phyloP scores from a whole-genome alignment of 1,140 invertebrate genomes.

The Sitophilus oryzae region DNA sequence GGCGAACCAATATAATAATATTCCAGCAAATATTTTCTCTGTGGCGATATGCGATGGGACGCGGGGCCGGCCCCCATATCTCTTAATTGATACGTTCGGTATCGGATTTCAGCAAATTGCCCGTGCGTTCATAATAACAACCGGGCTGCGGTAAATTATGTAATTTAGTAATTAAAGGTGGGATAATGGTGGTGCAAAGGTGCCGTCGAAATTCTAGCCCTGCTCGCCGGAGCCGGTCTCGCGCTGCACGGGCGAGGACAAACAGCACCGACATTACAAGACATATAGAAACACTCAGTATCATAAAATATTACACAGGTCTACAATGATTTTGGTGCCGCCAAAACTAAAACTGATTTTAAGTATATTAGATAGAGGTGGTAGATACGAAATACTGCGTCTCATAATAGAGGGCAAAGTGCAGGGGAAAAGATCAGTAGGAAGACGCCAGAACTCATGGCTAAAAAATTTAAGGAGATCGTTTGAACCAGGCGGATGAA shows the following conservation, averaged over 20 bases:
- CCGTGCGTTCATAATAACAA: not conserved
- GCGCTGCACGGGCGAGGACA: slow-evolving; percentile 6
- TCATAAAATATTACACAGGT: too few species aligned
- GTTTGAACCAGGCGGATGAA: too few species aligned
- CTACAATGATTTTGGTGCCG: too few species aligned
- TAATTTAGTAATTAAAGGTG: slow-evolving; percentile 28
- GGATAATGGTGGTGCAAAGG: slow-evolving; percentile 24
- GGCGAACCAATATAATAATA: not conserved
- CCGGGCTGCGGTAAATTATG: slow-evolving; percentile 14
- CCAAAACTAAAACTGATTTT: too few species aligned
- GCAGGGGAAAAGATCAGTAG: too few species aligned
- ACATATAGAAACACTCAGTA: too few species aligned
- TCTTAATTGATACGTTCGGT: slow-evolving; percentile 23
- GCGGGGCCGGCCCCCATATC: too few species aligned
- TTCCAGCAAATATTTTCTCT: not conserved
- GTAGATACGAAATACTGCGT: too few species aligned
- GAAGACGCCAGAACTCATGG: too few species aligned
- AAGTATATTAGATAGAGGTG: too few species aligned
- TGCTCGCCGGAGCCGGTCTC: slow-evolving; percentile 4
- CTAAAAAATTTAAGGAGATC: too few species aligned
- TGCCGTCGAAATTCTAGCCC: slow-evolving; percentile 22
- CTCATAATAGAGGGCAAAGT: too few species aligned
- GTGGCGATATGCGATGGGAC: slow-evolving; percentile 12
- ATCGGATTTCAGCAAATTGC: slow-evolving; percentile 22
- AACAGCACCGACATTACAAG: slow-evolving; percentile 2